Percentiles rank a stretch among this genome's conserved stretches.
Evolutionary conservation across 2,113 vertebrate genomes (phyloP).

Genomic region (Hippotragus niger): DNA sequence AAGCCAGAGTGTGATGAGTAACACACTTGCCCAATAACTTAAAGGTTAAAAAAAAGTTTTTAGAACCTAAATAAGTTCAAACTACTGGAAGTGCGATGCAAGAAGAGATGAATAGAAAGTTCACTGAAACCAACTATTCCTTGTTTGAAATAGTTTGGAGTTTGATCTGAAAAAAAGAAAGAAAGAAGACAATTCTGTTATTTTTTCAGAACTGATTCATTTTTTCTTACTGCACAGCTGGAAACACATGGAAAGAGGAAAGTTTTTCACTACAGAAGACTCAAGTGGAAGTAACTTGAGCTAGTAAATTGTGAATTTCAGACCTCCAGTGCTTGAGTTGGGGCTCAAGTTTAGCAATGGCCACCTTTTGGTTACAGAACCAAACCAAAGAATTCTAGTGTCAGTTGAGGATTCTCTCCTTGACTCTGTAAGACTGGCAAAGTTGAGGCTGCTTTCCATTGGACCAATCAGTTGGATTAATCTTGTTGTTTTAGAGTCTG

Average conservation of each 20-base stretch:
- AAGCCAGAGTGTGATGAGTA: background rate
- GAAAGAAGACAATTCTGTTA: conserved; percentile 53
- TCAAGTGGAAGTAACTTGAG: conserved; percentile 63
- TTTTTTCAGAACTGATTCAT: conserved; percentile 80
- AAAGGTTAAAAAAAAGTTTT: background rate
- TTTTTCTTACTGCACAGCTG: conserved; percentile 69
- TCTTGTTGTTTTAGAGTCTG: background rate
- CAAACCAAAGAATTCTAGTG: background rate
- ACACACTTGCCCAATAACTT: background rate
- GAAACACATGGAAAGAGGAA: conserved; percentile 76
- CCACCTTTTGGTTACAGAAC: background rate
- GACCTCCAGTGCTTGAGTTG: background rate
- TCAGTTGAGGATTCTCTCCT: background rate
- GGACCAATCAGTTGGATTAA: background rate
- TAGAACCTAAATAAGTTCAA: conserved; percentile 20
- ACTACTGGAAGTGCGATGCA: background rate
- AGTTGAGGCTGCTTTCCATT: background rate
- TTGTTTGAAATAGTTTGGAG: conserved; percentile 41
- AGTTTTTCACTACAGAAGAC: conserved; percentile 65
- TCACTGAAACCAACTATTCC: conserved; percentile 15
- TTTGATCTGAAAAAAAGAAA: background rate
- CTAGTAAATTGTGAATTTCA: conserved; percentile 48
- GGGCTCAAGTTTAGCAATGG: background rate
- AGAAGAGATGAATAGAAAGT: conserved; percentile 40
- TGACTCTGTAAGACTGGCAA: background rate